Conservation (phyloP, 1,140 invertebrate genomes). For the Melipona quadrifasciata region DNA sequence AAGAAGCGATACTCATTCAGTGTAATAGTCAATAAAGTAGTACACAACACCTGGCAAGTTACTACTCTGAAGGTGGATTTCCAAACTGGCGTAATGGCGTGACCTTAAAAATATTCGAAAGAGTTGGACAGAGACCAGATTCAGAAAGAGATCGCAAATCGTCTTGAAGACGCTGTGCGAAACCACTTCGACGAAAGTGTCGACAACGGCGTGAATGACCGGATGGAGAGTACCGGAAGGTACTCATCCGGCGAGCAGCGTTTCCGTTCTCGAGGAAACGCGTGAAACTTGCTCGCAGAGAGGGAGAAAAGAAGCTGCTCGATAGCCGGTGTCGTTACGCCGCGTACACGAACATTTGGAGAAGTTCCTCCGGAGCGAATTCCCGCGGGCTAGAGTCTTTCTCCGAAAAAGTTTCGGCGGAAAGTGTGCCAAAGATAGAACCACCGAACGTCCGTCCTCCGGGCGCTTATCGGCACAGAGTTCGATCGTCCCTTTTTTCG, state of each 20-base stretch:
- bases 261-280: slow-evolving; percentile 9
- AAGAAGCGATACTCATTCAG: too few relatives aligned
- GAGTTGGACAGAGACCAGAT: background rate
- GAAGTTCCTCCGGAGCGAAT: slow-evolving; percentile 9
- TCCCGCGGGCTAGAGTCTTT: background rate
- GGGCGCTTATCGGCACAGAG: background rate
- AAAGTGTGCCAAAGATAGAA: slow-evolving; percentile 28
- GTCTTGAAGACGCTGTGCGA: background rate
- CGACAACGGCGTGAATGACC: background rate
- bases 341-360: background rate
- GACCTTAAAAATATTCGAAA: too few relatives aligned
- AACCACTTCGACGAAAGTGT: background rate
- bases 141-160: background rate
- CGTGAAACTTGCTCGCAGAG: background rate
- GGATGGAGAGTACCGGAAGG: too few relatives aligned
- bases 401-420: slow-evolving; percentile 5
- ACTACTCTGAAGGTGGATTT: too few relatives aligned
- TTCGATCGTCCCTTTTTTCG: slow-evolving; percentile 10
- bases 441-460: background rate
- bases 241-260: background rate
- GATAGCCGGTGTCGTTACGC: background rate
- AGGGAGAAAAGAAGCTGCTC: background rate
- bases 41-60: too few relatives aligned
- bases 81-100: too few relatives aligned
- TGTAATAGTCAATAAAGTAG: too few relatives aligned